These are phyloP conservation scores for Orthosia incerta DNA, from an alignment of 2,888 invertebrate species.

Conservation along the genomic window DNA sequence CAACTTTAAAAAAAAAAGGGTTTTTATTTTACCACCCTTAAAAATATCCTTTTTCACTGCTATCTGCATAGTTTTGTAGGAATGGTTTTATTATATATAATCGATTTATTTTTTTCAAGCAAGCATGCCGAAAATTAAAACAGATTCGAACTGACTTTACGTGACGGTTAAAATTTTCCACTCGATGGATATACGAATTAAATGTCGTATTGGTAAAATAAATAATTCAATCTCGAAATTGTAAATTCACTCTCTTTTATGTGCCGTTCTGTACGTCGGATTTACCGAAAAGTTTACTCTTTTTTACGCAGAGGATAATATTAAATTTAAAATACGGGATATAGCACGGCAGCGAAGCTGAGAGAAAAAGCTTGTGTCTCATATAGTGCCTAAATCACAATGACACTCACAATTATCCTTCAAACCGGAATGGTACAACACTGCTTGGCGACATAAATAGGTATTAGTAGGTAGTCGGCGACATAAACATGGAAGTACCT, in stretches of 20 bases:
- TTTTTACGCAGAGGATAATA: background rate
- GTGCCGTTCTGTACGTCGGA: background rate
- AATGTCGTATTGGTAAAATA: slow-evolving; percentile 25
- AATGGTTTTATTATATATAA: too few species aligned
- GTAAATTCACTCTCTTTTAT: slow-evolving; percentile 37
- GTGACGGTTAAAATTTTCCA: slow-evolving; percentile 7
- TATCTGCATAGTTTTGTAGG: background rate
- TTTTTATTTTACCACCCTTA: background rate
- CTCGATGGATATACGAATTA: slow-evolving; percentile 6
- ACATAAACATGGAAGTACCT: background rate
- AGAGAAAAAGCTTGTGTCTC: too few species aligned
- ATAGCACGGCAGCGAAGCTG: too few species aligned
- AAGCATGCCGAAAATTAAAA: slow-evolving; percentile 1
- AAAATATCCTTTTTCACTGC: too few species aligned
- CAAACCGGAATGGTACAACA: background rate
- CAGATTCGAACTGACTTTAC: background rate
- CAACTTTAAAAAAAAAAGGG: background rate
- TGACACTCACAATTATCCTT: too few species aligned
- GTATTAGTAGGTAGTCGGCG: background rate
- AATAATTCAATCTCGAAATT: slow-evolving; percentile 45
- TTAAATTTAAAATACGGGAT: background rate
- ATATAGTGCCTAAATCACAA: too few species aligned
- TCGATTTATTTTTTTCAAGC: background rate
- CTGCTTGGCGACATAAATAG: background rate
- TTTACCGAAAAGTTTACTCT: slow-evolving; percentile 16